Percentiles rank a stretch among this genome's conserved stretches.
Evolutionary conservation across 92 coral and sea anemone genomes (phyloP).

Genomic region (Zoanthus sansibaricus): DNA sequence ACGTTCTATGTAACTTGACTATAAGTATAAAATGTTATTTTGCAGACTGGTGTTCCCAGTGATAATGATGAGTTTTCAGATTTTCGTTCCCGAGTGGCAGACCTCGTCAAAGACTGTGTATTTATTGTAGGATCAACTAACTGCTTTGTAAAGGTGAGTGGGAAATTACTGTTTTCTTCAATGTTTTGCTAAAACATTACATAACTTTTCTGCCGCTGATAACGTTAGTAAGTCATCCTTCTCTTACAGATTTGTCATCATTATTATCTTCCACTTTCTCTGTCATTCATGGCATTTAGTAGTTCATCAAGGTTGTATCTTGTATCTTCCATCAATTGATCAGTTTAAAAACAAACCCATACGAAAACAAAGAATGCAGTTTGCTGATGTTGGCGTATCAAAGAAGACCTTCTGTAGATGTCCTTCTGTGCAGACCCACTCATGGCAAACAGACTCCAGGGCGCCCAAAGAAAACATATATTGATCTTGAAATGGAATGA

Average conservation of each 20-base stretch:
- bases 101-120: slow-evolving; percentile 93
- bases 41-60: slow-evolving; percentile 89
- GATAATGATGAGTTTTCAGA: slow-evolving; percentile 89
- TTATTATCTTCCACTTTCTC: no score
- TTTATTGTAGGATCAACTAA: slow-evolving; percentile 92
- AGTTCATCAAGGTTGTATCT: background rate
- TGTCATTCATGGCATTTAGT: no score
- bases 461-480: background rate
- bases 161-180: background rate
- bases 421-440: background rate
- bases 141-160: slow-evolving; percentile 87
- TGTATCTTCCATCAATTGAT: background rate
- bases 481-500: background rate
- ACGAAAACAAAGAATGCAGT: background rate
- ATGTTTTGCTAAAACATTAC: background rate
- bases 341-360: background rate
- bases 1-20: no score
- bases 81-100: slow-evolving; percentile 93
- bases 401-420: background rate
- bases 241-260: no score
- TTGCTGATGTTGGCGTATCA: background rate
- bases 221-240: no score
- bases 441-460: background rate
- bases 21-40: background rate
- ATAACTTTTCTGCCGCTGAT: no score